These are phyloP conservation scores for Cephalotes varians DNA, from an alignment of 2,888 invertebrate species.

Conservation along the genomic window DNA sequence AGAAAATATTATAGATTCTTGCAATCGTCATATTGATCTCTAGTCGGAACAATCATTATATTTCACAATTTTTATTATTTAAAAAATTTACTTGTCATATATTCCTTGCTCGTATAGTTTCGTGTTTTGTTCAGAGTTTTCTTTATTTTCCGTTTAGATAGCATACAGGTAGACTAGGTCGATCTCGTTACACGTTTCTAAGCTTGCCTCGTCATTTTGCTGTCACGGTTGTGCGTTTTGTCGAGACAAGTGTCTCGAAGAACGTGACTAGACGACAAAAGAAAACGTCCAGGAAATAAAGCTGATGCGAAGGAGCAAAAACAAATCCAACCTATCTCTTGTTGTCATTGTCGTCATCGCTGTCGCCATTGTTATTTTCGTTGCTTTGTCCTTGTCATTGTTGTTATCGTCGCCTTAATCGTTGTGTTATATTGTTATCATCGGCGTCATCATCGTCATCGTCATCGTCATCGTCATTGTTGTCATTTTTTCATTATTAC, in stretches of 20 bases:
- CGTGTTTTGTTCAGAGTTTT: constrained; percentile 47
- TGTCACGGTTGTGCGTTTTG: constrained; percentile 59
- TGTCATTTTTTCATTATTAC: neutral
- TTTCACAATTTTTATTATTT: constrained; percentile 11
- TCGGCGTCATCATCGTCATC: neutral
- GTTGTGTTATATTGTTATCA: neutral
- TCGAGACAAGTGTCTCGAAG: constrained; percentile 66
- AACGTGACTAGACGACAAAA: constrained; percentile 72
- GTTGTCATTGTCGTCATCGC: neutral
- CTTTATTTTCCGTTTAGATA: constrained; percentile 61
- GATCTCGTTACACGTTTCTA: constrained; percentile 51
- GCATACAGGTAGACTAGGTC: constrained; percentile 33
- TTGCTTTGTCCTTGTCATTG: neutral
- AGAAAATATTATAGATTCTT: neutral
- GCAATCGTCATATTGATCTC: neutral
- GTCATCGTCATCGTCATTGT: neutral
- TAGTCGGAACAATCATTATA: neutral
- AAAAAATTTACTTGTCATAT: neutral
- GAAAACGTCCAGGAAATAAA: constrained; percentile 64
- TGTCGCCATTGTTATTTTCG: neutral
- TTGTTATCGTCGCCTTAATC: neutral
- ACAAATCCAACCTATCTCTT: constrained; percentile 25
- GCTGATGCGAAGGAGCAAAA: constrained; percentile 42
- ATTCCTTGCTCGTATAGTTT: neutral
- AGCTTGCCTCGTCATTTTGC: constrained; percentile 41